Evolutionary conservation across 92 coral and sea anemone genomes (phyloP).

Genomic region (Epizoanthus scotinus): DNA sequence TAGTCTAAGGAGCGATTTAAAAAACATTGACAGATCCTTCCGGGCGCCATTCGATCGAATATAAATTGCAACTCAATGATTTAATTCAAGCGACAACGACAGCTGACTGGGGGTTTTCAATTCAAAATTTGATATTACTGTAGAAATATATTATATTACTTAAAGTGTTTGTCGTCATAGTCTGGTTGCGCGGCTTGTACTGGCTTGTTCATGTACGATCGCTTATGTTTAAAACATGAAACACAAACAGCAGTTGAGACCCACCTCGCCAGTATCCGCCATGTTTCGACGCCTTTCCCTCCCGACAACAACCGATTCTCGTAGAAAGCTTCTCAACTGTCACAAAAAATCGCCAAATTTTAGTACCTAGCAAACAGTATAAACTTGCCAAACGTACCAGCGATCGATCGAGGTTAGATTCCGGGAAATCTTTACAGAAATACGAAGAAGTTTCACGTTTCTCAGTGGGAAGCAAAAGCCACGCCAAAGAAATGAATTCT

Average conservation of each 20-base stretch:
- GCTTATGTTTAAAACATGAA: conserved; percentile 40
- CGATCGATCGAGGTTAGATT: conserved; percentile 27
- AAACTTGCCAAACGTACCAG: background rate
- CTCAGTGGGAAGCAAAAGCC: conserved; percentile 32
- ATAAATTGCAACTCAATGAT: too few relatives aligned
- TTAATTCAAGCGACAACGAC: too few relatives aligned
- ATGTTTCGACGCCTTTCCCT: conserved; percentile 31
- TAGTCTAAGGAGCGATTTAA: too few relatives aligned
- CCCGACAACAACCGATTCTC: conserved; percentile 28
- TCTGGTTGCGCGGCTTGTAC: background rate
- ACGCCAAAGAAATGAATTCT: conserved; percentile 29
- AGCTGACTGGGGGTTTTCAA: too few relatives aligned
- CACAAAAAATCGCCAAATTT: conserved; percentile 2
- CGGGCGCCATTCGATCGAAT: too few relatives aligned
- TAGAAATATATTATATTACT: too few relatives aligned
- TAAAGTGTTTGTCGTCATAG: too few relatives aligned
- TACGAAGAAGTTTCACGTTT: conserved; percentile 17
- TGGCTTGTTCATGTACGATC: too few relatives aligned
- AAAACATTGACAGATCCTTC: too few relatives aligned
- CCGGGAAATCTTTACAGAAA: conserved; percentile 7
- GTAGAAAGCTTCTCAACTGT: background rate
- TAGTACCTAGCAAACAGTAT: background rate
- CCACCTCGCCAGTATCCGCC: conserved; percentile 44
- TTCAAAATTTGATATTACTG: too few relatives aligned
- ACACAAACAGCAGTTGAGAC: conserved; percentile 26